Evolutionary conservation across 2,797 vertebrate genomes (phyloP), one percentile per base, ranked within the genome.

Genomic region (Apodemus agrarius): DNA sequence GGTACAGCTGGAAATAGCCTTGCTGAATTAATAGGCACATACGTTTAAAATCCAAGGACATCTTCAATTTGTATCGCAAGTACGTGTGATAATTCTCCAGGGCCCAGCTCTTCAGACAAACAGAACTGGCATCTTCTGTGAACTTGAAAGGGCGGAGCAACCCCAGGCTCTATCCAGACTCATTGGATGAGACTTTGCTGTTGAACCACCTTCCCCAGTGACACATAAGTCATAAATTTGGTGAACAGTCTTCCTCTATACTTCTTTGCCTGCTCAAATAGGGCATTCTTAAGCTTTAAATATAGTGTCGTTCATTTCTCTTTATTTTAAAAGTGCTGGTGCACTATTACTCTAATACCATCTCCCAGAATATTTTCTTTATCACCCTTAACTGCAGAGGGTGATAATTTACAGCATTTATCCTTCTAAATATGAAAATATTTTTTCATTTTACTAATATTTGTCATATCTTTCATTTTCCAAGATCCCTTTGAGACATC

Each of bases 261-360:
- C 24, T 92, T 49, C 93, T 95, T 81, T 87, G 49, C 46, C 90
- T 24, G 22, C 26, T 49, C 89, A 92, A 93, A 87, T 43, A 85
- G 57, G 63, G 43, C 79, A 76, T n/a, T 82, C 75, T 40, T 43
- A 75, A 40, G 49, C 61, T 37, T 81, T 72, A 40, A 52, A 43
- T 37, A 74, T 94, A 80, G 67, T 69, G 67, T 63, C 84, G 6
- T 63, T 24, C 6, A 21, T 91, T 95, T 40, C 29, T 29, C 12
- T 92, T 93, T 72, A 76, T 80, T 87, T 95, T 76, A 43, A 21
- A 80, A 89, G 61, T 29, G 29, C 37, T 95, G 63, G 90, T 79
- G 83, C 82, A 63, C 19, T 75, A 37, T 57, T 76, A 82, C 78
- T 83, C 76, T 94, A 84, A 37, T 75, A 91, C 12, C 52, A 69